A percentile compares a stretch with the other conserved stretches of the same genome.
phyloP scores from a whole-genome alignment of 92 coral and sea anemone species.

The Phenganax subtilis region DNA sequence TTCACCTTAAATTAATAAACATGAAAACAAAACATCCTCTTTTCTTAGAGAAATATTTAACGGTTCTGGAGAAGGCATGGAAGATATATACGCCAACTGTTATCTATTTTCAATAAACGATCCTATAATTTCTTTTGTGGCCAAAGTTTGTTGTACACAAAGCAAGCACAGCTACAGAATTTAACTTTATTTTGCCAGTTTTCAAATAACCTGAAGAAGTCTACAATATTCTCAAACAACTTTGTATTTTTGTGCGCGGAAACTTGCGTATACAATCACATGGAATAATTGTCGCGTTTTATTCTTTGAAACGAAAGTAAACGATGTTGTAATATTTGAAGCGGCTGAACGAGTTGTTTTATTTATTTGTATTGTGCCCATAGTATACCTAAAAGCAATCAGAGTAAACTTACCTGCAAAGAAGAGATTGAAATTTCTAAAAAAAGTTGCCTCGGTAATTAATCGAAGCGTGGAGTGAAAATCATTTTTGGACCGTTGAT shows the following conservation, averaged over 20 bases:
- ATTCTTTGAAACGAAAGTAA: neutral
- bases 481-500: slow-evolving; percentile 1
- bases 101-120: neutral
- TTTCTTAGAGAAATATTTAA: too few relatives aligned
- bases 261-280: neutral
- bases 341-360: neutral
- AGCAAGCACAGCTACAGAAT: neutral
- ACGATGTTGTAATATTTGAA: neutral
- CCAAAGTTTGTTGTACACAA: neutral
- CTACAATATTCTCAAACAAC: too few relatives aligned
- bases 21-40: neutral
- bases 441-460: neutral
- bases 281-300: neutral
- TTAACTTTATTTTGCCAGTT: neutral
- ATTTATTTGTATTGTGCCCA: slow-evolving; percentile 2
- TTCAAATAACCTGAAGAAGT: neutral
- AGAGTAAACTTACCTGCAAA: neutral
- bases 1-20: neutral
- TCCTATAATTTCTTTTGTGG: neutral
- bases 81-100: too few relatives aligned
- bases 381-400: neutral
- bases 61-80: too few relatives aligned
- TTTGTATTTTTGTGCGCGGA: neutral
- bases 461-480: neutral
- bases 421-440: neutral